Base-by-base conservation (phyloP, 1,140 invertebrate species). In the Drosophila nannoptera region DNA sequence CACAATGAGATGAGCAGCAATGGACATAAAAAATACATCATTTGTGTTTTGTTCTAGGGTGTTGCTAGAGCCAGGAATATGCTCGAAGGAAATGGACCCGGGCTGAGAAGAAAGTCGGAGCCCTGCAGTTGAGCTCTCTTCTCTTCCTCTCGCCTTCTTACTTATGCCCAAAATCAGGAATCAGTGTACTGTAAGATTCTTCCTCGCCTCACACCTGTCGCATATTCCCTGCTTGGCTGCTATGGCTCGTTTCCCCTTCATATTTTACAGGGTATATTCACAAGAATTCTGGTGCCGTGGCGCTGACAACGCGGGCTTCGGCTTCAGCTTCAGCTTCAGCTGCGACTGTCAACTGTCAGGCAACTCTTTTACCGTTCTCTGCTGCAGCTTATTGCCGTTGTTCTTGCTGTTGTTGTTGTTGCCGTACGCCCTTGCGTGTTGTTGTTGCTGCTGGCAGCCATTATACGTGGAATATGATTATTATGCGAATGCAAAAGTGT, bases 391-490 rank as follows among this genome's bases (percentile, higher is more conserved):
- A 69, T 45, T 72, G 61, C 42, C 64, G 74, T 12, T 12, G 32
- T 32, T 14, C 4, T 9, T 45, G 61, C 52, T 66, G 55, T 49
- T 71, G 63, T 66, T 72, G 69, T 48, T 65, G 77, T 73, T 77
- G 73, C 74, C 77, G 80, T 76, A 76, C 78, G 69, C n/a, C n/a
- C n/a, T n/a, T n/a, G n/a, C n/a, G n/a, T 66, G 55, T 49, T 71
- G 63, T 66, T 72, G 69, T 48, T 65, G 77, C 77, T 77, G 73
- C 74, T 80, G 80, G 76, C 73, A 81, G 69, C 78, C 81, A 83
- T 83, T 83, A 83, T 86, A 74, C 80, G 59, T 72, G 80, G 81
- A 83, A 83, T 83, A 83, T 84, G 81, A 80, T 84, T 84, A 84
- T 84, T 84, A 86, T 86, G 81, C 76, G 81, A 86, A 70, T 70